Evolutionary conservation across 2,888 invertebrate genomes (phyloP).

Genomic region (Troides aeacus): DNA sequence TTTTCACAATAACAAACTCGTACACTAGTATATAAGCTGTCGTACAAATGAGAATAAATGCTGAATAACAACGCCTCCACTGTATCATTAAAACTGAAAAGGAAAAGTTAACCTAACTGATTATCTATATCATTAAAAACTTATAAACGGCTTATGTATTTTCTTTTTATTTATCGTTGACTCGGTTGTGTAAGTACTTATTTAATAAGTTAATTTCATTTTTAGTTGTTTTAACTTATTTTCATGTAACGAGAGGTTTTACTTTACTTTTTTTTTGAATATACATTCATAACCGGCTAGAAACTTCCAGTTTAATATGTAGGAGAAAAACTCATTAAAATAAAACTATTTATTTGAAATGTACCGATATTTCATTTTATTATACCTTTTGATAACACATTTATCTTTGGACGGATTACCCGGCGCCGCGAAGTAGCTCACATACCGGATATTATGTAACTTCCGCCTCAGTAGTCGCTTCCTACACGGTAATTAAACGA

Average conservation of each 20-base stretch:
- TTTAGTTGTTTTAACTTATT: slow-evolving; percentile 52
- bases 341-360: slow-evolving; percentile 75
- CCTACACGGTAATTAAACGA: slow-evolving; percentile 59
- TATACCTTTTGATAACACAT: slow-evolving; percentile 44
- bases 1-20: slow-evolving; percentile 47
- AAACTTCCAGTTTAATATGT: slow-evolving; percentile 63
- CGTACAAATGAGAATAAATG: slow-evolving; percentile 49
- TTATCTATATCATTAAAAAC: slow-evolving; percentile 39
- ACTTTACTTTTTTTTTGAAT: slow-evolving; percentile 65
- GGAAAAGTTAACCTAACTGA: slow-evolving; percentile 47
- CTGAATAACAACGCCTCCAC: slow-evolving; percentile 64
- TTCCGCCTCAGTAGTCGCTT: slow-evolving; percentile 64
- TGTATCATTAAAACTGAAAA: slow-evolving; percentile 65
- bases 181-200: slow-evolving; percentile 82
- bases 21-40: slow-evolving; percentile 63
- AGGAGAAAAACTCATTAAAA: slow-evolving; percentile 61
- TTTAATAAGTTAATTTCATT: slow-evolving; percentile 70
- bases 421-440: slow-evolving; percentile 65
- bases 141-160: slow-evolving; percentile 48
- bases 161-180: slow-evolving; percentile 63
- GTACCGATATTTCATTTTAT: slow-evolving; percentile 69
- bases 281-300: slow-evolving; percentile 75
- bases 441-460: slow-evolving; percentile 68
- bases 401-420: slow-evolving; percentile 32
- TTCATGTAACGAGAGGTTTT: slow-evolving; percentile 65